Evolutionary conservation across 2,797 vertebrate genomes (phyloP).

Genomic region (Dromococcyx pavoninus): DNA sequence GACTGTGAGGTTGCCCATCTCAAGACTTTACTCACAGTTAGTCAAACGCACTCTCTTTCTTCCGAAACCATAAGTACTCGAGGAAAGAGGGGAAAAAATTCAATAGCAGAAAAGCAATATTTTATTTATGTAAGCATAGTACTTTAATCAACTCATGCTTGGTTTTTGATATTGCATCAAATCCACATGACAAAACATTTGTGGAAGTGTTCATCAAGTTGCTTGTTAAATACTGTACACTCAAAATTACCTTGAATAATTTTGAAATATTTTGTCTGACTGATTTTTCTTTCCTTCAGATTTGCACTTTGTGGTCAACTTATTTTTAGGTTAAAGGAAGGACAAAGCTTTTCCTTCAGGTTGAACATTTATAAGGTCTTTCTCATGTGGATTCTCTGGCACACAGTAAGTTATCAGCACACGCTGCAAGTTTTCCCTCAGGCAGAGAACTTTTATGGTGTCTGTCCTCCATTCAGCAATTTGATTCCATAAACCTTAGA

Average conservation of each 20-base stretch:
- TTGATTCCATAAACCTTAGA: not conserved
- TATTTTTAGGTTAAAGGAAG: not conserved
- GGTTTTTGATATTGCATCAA: not conserved
- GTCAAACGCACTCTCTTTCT: not conserved
- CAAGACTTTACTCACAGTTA: not conserved
- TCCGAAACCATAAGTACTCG: not conserved
- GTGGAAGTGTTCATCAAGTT: not conserved
- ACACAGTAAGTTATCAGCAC: not conserved
- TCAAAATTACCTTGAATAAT: not conserved
- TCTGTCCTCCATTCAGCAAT: not conserved
- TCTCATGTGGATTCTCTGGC: not conserved
- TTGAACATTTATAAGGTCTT: not conserved
- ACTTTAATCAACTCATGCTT: not conserved
- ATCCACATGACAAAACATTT: slow-evolving; percentile 22
- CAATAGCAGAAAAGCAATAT: fast-evolving
- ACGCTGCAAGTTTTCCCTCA: not conserved
- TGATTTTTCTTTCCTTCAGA: not conserved
- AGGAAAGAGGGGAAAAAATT: not conserved
- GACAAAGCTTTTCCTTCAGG: not conserved
- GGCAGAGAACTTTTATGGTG: not conserved
- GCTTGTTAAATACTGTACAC: not conserved
- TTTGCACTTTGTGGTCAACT: not conserved
- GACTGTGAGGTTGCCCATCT: not conserved
- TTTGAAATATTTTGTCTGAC: not conserved
- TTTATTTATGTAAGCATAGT: not conserved